Base-by-base conservation (phyloP, 2,888 invertebrate genomes). In the Galeopsomyia nigrocyanea region DNA sequence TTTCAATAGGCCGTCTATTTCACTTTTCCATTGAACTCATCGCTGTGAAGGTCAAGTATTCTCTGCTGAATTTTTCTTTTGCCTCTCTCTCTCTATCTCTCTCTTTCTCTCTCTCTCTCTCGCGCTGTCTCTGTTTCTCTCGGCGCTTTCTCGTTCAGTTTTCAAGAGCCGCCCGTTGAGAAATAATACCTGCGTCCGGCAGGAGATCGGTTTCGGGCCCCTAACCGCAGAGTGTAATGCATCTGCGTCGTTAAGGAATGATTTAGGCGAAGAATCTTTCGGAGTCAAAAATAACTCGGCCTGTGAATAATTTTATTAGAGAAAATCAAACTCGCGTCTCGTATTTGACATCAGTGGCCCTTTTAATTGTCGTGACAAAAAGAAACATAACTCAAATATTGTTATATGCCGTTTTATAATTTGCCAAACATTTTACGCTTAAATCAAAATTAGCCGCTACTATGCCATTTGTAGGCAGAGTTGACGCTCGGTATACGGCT, bases 141-240 rank as follows among this genome's bases (percentile, higher is more conserved):
- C 26, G 26, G 3, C 2, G 58, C 31, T 58, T n/a, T 47, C 56
- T 68, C 50, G 26, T 17, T 51, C 46, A 3, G 31, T 39, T 39
- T 39, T 39, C 61, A 51, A 57, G 67, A 71, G 77, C 80, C 82
- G 78, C 81, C 81, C 81, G 80, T 78, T 76, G 82, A 70, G 81
- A 31, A 79, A 82, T 79, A 79, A 80, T 80, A 79, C 77, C 77
- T 73, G 31, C 62, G 75, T 77, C 79, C 77, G 31, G 74, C 77
- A 77, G 74, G 67, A 68, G 68, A 71, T 71, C 69, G 71, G 62
- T 71, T 67, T 68, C 68, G 68, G 70, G 60, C 50, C 61, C 71
- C n/a, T 71, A 64, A 31, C 31, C 31, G 31, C 58, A 70, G 58
- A 70, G 63, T 64, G 70, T 70, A 70, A 65, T 71, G 65, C 60